Conservation (phyloP, 2,888 invertebrate genomes). For the Meteorus colon region DNA sequence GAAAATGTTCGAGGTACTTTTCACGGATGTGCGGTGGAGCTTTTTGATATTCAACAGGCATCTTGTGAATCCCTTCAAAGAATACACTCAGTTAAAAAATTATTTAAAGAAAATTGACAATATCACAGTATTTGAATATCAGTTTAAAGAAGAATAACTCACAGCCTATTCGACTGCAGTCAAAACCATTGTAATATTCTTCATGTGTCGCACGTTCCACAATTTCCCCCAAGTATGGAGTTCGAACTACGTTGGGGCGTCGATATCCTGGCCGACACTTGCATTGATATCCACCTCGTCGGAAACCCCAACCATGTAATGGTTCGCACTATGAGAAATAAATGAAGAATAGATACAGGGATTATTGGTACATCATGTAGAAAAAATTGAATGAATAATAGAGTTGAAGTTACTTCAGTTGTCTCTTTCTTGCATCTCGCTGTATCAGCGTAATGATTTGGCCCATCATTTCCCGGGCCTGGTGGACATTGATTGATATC, state of each 20-base stretch:
- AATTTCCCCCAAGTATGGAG: conserved; percentile 95
- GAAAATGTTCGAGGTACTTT: conserved; percentile 82
- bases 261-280: conserved; percentile 92
- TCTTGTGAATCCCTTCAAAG: conserved; percentile 85
- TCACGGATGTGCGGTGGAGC: conserved; percentile 82
- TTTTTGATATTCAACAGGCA: conserved; percentile 88
- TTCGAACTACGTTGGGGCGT: conserved; percentile 88
- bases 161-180: conserved; percentile 94
- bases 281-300: conserved; percentile 96
- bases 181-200: conserved; percentile 94
- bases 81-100: background rate
- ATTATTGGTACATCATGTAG: background rate
- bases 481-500: conserved; percentile 98
- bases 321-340: conserved; percentile 87
- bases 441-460: conserved; percentile 92
- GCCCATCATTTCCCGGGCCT: conserved; percentile 89
- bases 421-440: conserved; percentile 93
- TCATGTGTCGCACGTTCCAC: conserved; percentile 93
- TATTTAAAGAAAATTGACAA: background rate
- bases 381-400: conserved; percentile 3
- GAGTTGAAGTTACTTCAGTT: conserved; percentile 80
- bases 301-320: conserved; percentile 95
- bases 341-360: conserved; percentile 20
- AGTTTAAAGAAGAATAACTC: conserved; percentile 68
- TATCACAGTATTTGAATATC: background rate